phyloP scores from a whole-genome alignment of 2,888 invertebrate genomes.

The Epinotia brunnichana region DNA sequence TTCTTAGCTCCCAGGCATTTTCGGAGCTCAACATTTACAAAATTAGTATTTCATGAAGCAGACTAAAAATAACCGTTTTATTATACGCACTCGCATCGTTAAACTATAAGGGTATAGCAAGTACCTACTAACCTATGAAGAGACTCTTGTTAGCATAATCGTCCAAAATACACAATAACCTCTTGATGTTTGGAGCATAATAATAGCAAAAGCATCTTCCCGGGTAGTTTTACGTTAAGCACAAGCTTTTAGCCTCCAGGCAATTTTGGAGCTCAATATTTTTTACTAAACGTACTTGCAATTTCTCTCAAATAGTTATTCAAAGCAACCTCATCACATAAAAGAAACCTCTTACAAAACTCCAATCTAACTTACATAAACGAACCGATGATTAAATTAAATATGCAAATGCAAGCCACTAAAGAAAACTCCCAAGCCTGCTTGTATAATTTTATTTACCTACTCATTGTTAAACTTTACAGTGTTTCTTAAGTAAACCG shows the following conservation, averaged over 20 bases:
- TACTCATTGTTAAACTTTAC: conserved; percentile 39
- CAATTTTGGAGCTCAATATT: conserved; percentile 12
- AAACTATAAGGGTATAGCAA: background rate
- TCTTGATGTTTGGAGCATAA: background rate
- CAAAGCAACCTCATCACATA: conserved; percentile 26
- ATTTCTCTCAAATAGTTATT: conserved; percentile 20
- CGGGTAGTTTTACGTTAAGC: conserved; percentile 5
- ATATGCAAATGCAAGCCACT: conserved; percentile 33
- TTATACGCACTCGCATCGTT: too few species aligned
- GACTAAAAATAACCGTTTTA: too few species aligned
- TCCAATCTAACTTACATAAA: conserved; percentile 28
- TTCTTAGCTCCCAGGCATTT: conserved; percentile 2
- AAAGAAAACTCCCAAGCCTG: conserved; percentile 35
- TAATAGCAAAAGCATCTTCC: background rate
- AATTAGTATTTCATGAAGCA: too few species aligned
- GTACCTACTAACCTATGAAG: background rate
- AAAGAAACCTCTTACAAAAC: conserved; percentile 24
- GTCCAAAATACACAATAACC: background rate
- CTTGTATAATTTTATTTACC: conserved; percentile 38
- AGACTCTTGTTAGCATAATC: background rate
- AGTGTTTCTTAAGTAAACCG: conserved; percentile 41
- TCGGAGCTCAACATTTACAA: background rate
- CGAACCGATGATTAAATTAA: conserved; percentile 34
- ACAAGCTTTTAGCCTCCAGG: conserved; percentile 8
- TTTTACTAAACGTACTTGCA: conserved; percentile 14